phyloP scores from a whole-genome alignment of 2,797 vertebrate species.

The Pipistrellus pygmaeus region DNA sequence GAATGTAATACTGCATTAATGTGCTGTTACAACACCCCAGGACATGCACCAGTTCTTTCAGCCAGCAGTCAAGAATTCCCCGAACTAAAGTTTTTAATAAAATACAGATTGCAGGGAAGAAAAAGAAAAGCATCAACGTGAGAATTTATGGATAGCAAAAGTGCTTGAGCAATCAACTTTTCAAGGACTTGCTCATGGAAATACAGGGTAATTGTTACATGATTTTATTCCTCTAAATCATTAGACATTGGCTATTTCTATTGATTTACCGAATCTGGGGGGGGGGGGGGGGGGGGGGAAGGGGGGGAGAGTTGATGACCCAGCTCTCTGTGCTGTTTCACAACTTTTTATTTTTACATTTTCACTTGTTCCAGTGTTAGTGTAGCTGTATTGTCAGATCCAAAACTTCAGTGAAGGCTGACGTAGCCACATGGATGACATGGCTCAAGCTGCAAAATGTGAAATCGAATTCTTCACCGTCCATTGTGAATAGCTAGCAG shows the following conservation, averaged over 20 bases:
- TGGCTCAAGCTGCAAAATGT: constrained; percentile 14
- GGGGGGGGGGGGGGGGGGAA: no score
- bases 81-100: constrained; percentile 70
- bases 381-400: background rate
- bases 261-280: background rate
- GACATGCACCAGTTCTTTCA: constrained; percentile 53
- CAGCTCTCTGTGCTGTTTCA: background rate
- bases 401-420: background rate
- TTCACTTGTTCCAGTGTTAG: background rate
- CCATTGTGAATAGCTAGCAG: background rate
- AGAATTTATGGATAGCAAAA: constrained; percentile 59
- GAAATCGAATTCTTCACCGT: background rate
- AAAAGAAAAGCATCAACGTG: background rate
- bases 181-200: constrained; percentile 46
- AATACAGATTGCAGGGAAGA: constrained; percentile 63
- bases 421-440: background rate
- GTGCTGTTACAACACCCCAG: constrained; percentile 64
- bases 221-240: constrained; percentile 43
- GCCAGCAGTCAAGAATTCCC: constrained; percentile 67
- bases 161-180: constrained; percentile 49
- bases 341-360: background rate
- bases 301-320: background rate
- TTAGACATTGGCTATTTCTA: constrained; percentile 6
- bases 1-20: constrained; percentile 73
- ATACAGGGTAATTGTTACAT: background rate